Conservation (phyloP, 2,888 invertebrate genomes). For the Stenotaenia linearis region DNA sequence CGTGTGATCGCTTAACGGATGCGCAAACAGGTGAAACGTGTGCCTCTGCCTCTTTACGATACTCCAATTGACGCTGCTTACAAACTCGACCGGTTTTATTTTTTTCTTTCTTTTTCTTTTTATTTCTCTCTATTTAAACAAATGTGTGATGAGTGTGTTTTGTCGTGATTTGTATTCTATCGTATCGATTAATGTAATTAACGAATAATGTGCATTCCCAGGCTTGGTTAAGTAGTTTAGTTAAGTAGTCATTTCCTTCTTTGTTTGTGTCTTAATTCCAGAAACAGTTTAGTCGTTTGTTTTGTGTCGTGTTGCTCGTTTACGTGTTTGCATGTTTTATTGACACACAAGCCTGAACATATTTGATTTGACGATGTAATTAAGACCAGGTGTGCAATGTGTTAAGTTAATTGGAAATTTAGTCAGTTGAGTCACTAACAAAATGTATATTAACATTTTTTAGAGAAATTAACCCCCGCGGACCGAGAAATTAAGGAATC, state of each 20-base stretch:
- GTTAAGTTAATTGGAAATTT: background rate
- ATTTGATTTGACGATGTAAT: background rate
- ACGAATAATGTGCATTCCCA: constrained; percentile 3
- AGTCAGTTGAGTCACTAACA: constrained; percentile 35
- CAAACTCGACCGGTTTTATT: background rate
- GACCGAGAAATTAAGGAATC: constrained; percentile 34
- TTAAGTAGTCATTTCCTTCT: too few species aligned
- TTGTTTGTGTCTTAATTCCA: too few species aligned
- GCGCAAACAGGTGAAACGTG: background rate
- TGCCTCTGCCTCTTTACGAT: constrained; percentile 31
- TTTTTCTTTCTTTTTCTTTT: background rate
- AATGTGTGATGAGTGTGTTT: background rate
- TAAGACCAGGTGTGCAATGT: background rate
- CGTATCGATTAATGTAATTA: background rate
- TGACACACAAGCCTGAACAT: constrained; percentile 31
- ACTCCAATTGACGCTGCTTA: constrained; percentile 5
- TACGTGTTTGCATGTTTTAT: background rate
- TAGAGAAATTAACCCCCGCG: constrained; percentile 35
- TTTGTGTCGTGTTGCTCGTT: background rate
- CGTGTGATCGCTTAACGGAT: background rate
- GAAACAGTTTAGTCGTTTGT: background rate
- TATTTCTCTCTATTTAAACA: background rate
- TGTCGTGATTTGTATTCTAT: background rate
- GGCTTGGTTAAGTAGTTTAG: background rate
- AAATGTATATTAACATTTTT: constrained; percentile 37